These are phyloP conservation scores for Saxidomus purpurata DNA, from an alignment of 1,140 invertebrate genomes.

Conservation along the genomic window DNA sequence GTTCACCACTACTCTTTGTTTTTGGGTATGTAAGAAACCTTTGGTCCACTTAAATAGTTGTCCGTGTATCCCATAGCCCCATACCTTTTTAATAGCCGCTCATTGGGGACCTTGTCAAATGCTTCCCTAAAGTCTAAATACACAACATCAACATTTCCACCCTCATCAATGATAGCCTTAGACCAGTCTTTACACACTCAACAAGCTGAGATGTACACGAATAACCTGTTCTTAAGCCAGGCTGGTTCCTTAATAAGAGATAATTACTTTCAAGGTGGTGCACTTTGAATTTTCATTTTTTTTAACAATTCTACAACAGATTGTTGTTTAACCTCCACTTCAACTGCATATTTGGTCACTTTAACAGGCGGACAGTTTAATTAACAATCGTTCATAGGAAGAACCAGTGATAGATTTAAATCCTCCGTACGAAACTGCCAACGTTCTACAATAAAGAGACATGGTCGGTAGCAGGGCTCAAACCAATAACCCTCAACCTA, in stretches of 20 bases:
- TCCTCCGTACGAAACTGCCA: too few species aligned
- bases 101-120: conserved; percentile 14
- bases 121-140: conserved; percentile 1
- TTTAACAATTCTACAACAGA: background rate
- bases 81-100: background rate
- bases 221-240: background rate
- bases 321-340: background rate
- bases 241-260: background rate
- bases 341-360: too few species aligned
- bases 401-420: too few species aligned
- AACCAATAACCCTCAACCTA: too few species aligned
- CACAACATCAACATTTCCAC: background rate
- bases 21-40: conserved; percentile 47
- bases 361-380: too few species aligned
- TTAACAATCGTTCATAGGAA: too few species aligned
- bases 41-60: conserved; percentile 54
- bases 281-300: background rate
- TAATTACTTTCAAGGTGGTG: background rate
- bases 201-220: background rate
- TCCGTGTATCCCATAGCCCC: background rate
- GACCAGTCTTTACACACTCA: background rate
- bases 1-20: conserved; percentile 62
- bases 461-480: too few species aligned
- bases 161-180: background rate
- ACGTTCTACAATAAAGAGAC: too few species aligned